These are phyloP conservation scores for Saguinus midas DNA, from an alignment of 2,113 vertebrate genomes.

Conservation along the genomic window DNA sequence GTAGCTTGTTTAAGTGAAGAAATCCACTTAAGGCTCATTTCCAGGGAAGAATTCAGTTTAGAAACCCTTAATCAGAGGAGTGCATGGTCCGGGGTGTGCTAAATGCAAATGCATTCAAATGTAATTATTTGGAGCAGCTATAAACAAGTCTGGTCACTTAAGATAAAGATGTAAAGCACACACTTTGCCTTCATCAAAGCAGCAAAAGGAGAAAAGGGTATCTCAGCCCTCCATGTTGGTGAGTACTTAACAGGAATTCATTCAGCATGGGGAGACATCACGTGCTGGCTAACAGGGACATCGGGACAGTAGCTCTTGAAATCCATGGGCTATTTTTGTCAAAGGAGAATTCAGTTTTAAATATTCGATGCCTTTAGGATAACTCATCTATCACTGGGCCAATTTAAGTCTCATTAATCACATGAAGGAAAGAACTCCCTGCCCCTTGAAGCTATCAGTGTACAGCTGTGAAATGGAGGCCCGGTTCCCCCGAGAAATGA, in stretches of 20 bases:
- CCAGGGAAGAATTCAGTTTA: slow-evolving; percentile 50
- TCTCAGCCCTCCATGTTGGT: background rate
- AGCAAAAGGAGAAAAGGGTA: background rate
- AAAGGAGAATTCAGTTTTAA: slow-evolving; percentile 77
- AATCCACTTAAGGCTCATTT: slow-evolving; percentile 51
- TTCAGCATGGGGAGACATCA: background rate
- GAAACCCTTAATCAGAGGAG: slow-evolving; percentile 55
- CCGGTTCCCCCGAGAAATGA: background rate
- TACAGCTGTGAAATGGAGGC: background rate
- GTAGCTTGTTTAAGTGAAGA: slow-evolving; percentile 8
- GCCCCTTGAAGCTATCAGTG: slow-evolving; percentile 51
- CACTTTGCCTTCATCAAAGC: background rate
- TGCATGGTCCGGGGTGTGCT: background rate
- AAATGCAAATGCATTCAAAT: background rate
- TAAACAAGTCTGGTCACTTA: slow-evolving; percentile 48
- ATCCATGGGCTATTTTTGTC: slow-evolving; percentile 43
- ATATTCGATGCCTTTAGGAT: slow-evolving; percentile 63
- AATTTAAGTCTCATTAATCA: slow-evolving; percentile 76
- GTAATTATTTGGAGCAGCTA: slow-evolving; percentile 27
- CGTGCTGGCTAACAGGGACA: background rate
- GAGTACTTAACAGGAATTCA: background rate
- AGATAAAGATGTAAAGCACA: slow-evolving; percentile 55
- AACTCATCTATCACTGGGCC: slow-evolving; percentile 70
- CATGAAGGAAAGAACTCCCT: slow-evolving; percentile 25
- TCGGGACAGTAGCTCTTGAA: background rate